phyloP scores from a whole-genome alignment of 2,888 invertebrate species.

The Epinotia ramella region DNA sequence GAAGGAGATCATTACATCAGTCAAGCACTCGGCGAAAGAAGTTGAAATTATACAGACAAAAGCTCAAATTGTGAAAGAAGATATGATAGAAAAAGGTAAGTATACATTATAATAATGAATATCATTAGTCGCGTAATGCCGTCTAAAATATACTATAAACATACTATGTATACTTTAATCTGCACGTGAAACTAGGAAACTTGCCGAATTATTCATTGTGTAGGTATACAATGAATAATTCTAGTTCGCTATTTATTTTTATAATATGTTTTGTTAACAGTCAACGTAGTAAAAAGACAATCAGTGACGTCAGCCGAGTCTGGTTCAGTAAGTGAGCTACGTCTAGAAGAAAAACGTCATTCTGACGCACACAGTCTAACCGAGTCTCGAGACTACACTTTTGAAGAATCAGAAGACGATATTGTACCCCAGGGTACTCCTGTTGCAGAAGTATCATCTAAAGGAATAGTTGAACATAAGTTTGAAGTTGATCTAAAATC shows the following conservation, averaged over 20 bases:
- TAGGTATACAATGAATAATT: too few relatives aligned
- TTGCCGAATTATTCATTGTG: too few relatives aligned
- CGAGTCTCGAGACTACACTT: conserved; percentile 82
- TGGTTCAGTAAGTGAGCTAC: conserved; percentile 74
- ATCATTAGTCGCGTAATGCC: too few relatives aligned
- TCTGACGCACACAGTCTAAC: conserved; percentile 82
- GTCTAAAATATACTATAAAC: too few relatives aligned
- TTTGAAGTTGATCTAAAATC: conserved; percentile 63
- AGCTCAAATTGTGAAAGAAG: conserved; percentile 59
- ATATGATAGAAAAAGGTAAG: conserved; percentile 64
- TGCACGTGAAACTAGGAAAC: too few relatives aligned
- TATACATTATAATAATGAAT: too few relatives aligned
- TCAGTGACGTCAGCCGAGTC: conserved; percentile 80
- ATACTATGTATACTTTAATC: too few relatives aligned
- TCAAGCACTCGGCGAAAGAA: conserved; percentile 54
- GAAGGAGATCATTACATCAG: conserved; percentile 49
- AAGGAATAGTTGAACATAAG: conserved; percentile 66
- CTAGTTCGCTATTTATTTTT: neutral
- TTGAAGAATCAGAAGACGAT: conserved; percentile 83
- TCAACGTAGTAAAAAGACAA: conserved; percentile 70
- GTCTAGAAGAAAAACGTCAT: conserved; percentile 78
- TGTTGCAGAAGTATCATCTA: conserved; percentile 64
- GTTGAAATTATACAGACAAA: conserved; percentile 59
- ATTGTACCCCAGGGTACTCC: conserved; percentile 78
- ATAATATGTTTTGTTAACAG: conserved; percentile 54